phyloP scores from a whole-genome alignment of 1,140 invertebrate species.

The Helicorthomorpha holstii region DNA sequence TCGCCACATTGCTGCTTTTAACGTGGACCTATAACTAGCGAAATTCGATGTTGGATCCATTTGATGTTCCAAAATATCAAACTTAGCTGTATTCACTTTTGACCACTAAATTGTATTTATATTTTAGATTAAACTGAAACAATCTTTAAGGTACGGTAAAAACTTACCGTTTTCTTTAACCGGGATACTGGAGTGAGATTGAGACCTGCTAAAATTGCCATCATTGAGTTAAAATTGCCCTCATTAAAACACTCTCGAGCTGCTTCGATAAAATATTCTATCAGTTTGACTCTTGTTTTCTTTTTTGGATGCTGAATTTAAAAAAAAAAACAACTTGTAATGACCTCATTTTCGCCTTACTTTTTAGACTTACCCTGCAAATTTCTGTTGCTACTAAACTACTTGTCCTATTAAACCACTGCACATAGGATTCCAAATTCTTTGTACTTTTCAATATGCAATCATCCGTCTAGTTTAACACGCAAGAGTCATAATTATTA shows the following conservation, averaged over 20 bases:
- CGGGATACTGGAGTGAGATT: slow-evolving; percentile 87
- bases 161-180: slow-evolving; percentile 81
- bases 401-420: slow-evolving; percentile 93
- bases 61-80: slow-evolving; percentile 76
- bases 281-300: slow-evolving; percentile 71
- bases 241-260: slow-evolving; percentile 93
- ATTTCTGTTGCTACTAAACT: slow-evolving; percentile 91
- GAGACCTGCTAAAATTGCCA: slow-evolving; percentile 90
- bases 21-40: slow-evolving; percentile 65
- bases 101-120: slow-evolving; percentile 47
- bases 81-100: slow-evolving; percentile 70
- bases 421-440: slow-evolving; percentile 89
- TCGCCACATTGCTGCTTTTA: slow-evolving; percentile 80
- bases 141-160: too few relatives aligned
- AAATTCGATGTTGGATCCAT: slow-evolving; percentile 86
- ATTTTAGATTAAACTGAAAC: background rate
- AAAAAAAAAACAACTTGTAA: too few relatives aligned
- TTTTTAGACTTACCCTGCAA: slow-evolving; percentile 53
- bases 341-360: background rate
- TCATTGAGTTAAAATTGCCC: slow-evolving; percentile 93
- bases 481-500: background rate
- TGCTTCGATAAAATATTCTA: slow-evolving; percentile 93
- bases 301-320: slow-evolving; percentile 64
- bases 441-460: slow-evolving; percentile 82
- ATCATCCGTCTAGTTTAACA: slow-evolving; percentile 41